Evolutionary conservation across 2,797 vertebrate species (phyloP), one percentile per base, ranked within the genome.

Genomic region (Nyctibius grandis): DNA sequence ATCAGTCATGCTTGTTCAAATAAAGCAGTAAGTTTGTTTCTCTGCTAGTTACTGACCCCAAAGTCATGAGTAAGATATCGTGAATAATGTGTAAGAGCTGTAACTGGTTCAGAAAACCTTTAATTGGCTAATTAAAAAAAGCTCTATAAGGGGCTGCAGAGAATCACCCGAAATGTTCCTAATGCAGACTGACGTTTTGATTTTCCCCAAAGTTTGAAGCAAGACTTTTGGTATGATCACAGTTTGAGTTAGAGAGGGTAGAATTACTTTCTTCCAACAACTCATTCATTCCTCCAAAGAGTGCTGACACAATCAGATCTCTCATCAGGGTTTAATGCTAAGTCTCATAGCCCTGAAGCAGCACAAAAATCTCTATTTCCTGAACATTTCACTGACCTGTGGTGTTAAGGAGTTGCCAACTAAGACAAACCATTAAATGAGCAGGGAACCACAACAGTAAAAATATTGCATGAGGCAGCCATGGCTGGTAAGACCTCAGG

Each of bases 61-160:
- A 89, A 96, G 93, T 87, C 96, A 94, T 94, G 96, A 96, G 88
- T 96, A 96, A 95, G 76, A 74, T 67, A 94, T 96, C 59, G 5
- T 96, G 96, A 96, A 64, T 95, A 76, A 92, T 73, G 90, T 87
- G 94, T 81, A 91, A 92, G 93, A 93, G 83, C 94, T 60, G 48
- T 90, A 91, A 85, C 91, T 74, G 93, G 65, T 93, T 93, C 77
- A 61, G 92, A 83, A 95, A 97, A 34, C 76, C 91, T 96, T 96
- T 95, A 85, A 95, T 95, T 94, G 95, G 94, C 96, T 96, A 84
- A 93, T 93, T 96, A 87, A 91, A 97, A 96, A 94, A 89, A 89
- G 91, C 60, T 74, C 90, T 89, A 6, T 34, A 31, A 92, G 89
- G 95, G 84, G 23, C 97, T 97, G 98, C 81, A 85, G 77, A 89